These are phyloP conservation scores for Taenaris catops DNA, from an alignment of 2,888 invertebrate genomes.

Conservation along the genomic window DNA sequence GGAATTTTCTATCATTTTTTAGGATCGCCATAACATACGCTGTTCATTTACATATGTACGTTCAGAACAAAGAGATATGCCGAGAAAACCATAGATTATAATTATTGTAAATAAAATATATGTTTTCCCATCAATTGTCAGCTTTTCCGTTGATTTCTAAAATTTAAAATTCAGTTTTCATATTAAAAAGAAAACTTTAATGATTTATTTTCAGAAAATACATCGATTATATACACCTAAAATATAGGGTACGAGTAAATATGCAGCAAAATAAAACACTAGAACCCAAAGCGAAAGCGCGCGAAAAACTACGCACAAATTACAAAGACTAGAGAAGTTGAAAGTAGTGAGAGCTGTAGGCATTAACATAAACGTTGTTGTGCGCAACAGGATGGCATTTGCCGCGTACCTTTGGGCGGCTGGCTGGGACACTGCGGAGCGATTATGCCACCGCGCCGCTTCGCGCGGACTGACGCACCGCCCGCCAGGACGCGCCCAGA, in stretches of 20 bases:
- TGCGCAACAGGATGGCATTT: conserved; percentile 70
- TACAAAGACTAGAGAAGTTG: conserved; percentile 28
- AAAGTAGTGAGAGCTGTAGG: conserved; percentile 26
- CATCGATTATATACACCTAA: conserved; percentile 4
- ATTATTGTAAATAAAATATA: too few species aligned
- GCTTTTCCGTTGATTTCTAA: too few species aligned
- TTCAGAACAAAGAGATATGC: too few species aligned
- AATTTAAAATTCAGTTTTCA: too few species aligned
- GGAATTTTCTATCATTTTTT: too few species aligned
- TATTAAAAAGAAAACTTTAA: too few species aligned
- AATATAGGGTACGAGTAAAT: background rate
- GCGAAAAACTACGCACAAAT: conserved; percentile 29
- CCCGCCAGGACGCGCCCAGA: conserved; percentile 33
- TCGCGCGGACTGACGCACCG: conserved; percentile 61
- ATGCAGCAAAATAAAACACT: conserved; percentile 11
- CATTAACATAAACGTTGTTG: conserved; percentile 56
- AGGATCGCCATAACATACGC: too few species aligned
- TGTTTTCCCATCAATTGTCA: too few species aligned
- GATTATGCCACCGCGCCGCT: conserved; percentile 59
- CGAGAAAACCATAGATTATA: too few species aligned
- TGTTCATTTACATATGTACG: too few species aligned
- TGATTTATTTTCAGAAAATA: too few species aligned
- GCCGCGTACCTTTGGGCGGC: conserved; percentile 57
- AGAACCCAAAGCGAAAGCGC: conserved; percentile 26
- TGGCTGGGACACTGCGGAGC: conserved; percentile 41